These are phyloP conservation scores for Eilema griseolum DNA, from an alignment of 2,888 invertebrate genomes.

Conservation along the genomic window DNA sequence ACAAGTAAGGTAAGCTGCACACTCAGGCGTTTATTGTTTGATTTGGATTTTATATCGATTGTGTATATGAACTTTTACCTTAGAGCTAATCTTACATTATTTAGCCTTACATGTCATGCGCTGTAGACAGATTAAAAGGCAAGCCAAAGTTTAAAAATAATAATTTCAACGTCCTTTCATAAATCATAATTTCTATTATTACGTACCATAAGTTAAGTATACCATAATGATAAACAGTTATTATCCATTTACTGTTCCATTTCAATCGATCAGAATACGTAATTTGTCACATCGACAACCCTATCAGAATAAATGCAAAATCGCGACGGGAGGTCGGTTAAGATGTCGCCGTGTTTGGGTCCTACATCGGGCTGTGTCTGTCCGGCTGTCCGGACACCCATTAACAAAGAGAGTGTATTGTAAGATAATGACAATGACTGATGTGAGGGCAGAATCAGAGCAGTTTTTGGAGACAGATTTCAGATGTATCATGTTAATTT, in stretches of 20 bases:
- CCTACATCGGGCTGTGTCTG: conserved; percentile 51
- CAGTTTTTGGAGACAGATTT: conserved; percentile 41
- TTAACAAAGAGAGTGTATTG: conserved; percentile 47
- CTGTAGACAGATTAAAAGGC: no score
- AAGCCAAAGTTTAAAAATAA: no score
- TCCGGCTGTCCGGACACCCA: conserved; percentile 53
- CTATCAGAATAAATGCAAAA: conserved; percentile 60
- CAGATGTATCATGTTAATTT: background rate
- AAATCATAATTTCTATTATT: no score
- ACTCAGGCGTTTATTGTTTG: no score
- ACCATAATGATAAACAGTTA: background rate
- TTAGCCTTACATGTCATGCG: no score
- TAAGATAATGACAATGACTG: conserved; percentile 50
- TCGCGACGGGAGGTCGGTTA: conserved; percentile 56
- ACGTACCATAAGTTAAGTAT: no score
- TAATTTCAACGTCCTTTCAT: no score
- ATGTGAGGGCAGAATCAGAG: conserved; percentile 31
- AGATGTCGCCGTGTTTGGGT: conserved; percentile 46
- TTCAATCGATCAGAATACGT: conserved; percentile 2
- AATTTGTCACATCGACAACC: conserved; percentile 46
- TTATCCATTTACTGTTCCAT: background rate
- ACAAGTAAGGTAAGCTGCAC: conserved; percentile 20
- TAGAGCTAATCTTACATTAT: no score
- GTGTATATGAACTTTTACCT: no score
- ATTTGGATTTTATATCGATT: no score